Evolutionary conservation across 2,888 invertebrate species (phyloP).

Genomic region (Disparrhopalites patrizii): DNA sequence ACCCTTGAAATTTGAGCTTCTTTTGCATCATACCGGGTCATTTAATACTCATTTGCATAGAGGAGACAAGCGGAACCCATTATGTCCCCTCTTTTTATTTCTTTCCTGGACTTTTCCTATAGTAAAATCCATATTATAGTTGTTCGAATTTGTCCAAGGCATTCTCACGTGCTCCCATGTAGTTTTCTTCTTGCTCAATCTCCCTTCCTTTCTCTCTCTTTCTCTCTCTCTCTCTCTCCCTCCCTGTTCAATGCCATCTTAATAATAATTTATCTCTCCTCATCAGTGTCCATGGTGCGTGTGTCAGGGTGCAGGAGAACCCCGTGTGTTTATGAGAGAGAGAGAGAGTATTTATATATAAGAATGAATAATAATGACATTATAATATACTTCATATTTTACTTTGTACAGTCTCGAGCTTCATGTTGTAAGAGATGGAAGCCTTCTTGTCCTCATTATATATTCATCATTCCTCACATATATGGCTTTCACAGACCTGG

Average conservation of each 20-base stretch:
- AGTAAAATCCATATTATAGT: too few relatives aligned
- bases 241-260: not conserved
- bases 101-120: too few relatives aligned
- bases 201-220: not conserved
- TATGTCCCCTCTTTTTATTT: constrained; percentile 15
- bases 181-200: constrained; percentile 18
- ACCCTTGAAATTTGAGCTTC: constrained; percentile 26
- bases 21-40: constrained; percentile 36
- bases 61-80: constrained; percentile 14
- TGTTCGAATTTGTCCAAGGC: too few relatives aligned
- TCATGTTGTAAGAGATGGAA: constrained; percentile 5
- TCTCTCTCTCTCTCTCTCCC: not conserved
- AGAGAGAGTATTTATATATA: too few relatives aligned
- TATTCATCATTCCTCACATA: constrained; percentile 26
- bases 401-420: constrained; percentile 5
- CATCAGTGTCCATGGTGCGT: constrained; percentile 2
- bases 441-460: constrained; percentile 15
- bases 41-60: constrained; percentile 45
- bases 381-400: not conserved
- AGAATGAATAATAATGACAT: constrained; percentile 20
- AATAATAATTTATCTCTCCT: not conserved
- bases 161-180: constrained; percentile 25
- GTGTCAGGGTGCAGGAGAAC: not conserved
- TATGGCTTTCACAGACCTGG: constrained; percentile 6
- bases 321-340: too few relatives aligned